These are phyloP conservation scores for Drosophila subobscura DNA, from an alignment of 1,140 invertebrate species.

Conservation along the genomic window DNA sequence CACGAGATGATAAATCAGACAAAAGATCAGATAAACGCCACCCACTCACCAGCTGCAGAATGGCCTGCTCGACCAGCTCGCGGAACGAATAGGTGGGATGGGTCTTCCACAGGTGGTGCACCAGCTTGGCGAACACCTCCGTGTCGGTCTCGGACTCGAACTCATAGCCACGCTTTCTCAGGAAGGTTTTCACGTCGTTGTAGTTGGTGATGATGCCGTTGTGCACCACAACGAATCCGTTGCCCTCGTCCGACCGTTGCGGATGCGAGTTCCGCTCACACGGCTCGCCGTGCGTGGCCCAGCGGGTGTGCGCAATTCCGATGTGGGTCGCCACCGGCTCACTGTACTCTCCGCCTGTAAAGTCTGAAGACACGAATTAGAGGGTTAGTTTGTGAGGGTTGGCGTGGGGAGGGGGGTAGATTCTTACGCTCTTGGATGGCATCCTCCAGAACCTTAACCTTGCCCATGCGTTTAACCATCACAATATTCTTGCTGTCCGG, in stretches of 20 bases:
- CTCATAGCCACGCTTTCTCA: constrained; percentile 93
- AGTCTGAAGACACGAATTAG: constrained; percentile 39
- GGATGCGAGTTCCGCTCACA: constrained; percentile 97
- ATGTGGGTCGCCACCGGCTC: constrained; percentile 88
- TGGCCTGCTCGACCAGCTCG: constrained; percentile 97
- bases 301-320: constrained; percentile 99
- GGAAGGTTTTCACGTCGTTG: constrained; percentile 98
- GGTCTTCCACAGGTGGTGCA: constrained; percentile 95
- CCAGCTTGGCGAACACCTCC: constrained; percentile 98
- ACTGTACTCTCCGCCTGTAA: constrained; percentile 68
- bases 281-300: constrained; percentile 99
- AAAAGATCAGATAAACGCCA: too few relatives aligned
- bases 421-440: constrained; percentile 87
- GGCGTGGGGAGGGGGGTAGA: not conserved
- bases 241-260: constrained; percentile 94
- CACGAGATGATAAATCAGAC: not conserved
- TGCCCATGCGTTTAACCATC: constrained; percentile 96
- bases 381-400: not conserved
- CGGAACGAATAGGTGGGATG: constrained; percentile 97
- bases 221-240: constrained; percentile 98
- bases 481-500: constrained; percentile 90
- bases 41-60: constrained; percentile 90
- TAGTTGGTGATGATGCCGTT: constrained; percentile 99
- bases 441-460: constrained; percentile 96
- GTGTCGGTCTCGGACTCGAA: constrained; percentile 99